A percentile compares a stretch with the other conserved stretches of the same genome.
These are phyloP conservation scores for Panagrolaimus sp. DNA, from an alignment of 1,140 invertebrate species.

Conservation along the genomic window DNA sequence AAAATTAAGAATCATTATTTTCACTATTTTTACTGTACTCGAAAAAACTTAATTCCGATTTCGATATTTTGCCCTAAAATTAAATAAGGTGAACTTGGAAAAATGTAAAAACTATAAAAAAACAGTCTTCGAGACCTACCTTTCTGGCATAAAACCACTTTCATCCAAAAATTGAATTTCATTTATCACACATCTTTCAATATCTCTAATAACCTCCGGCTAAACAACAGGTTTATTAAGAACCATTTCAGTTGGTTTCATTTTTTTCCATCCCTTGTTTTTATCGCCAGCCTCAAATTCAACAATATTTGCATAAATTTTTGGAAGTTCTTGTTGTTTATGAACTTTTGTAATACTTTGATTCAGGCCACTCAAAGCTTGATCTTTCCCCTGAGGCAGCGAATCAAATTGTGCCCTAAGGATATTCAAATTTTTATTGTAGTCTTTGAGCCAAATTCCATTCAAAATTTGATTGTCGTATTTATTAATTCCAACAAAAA, in stretches of 20 bases:
- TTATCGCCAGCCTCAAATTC: constrained; percentile 4
- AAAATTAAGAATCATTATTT: no score
- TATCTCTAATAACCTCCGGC: neutral
- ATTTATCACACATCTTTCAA: neutral
- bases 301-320: constrained; percentile 15
- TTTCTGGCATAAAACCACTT: neutral
- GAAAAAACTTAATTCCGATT: neutral
- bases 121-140: neutral
- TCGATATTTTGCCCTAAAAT: neutral
- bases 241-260: neutral
- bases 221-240: neutral
- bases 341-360: constrained; percentile 11
- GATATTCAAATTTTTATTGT: constrained; percentile 13
- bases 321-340: constrained; percentile 13
- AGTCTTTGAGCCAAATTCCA: constrained; percentile 16
- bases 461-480: constrained; percentile 33
- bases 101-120: neutral
- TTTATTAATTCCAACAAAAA: constrained; percentile 32
- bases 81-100: neutral
- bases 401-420: constrained; percentile 16
- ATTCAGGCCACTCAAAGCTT: constrained; percentile 25
- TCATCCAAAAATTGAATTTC: constrained; percentile 3
- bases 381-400: constrained; percentile 27
- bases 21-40: neutral
- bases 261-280: neutral